phyloP scores from a whole-genome alignment of 2,113 vertebrate genomes.

The Xenus cinereus region DNA sequence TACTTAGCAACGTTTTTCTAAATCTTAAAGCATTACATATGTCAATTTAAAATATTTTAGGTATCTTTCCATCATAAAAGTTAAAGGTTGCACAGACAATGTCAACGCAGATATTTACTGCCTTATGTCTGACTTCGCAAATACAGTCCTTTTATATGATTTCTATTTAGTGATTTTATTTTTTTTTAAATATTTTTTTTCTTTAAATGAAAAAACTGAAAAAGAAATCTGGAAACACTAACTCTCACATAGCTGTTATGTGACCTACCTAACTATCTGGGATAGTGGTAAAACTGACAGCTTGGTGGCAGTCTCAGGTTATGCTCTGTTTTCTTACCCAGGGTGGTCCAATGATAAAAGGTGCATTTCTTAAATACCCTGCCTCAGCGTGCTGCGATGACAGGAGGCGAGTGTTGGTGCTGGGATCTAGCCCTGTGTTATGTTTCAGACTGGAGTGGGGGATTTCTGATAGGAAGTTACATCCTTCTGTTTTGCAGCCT shows the following conservation, averaged over 20 bases:
- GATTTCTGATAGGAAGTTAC: background rate
- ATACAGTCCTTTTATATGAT: background rate
- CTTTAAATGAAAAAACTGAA: background rate
- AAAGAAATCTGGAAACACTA: background rate
- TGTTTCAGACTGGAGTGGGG: background rate
- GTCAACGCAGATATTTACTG: background rate
- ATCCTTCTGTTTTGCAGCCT: background rate
- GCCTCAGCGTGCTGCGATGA: accelerated
- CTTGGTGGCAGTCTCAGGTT: background rate
- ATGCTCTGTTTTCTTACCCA: background rate
- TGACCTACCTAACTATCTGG: background rate
- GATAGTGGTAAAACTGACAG: background rate
- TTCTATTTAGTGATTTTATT: background rate
- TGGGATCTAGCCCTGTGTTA: background rate
- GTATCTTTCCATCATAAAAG: background rate
- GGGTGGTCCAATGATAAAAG: background rate
- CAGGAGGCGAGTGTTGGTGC: background rate
- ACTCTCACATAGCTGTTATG: background rate
- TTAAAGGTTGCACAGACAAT: background rate
- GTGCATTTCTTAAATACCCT: background rate
- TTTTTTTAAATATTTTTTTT: background rate
- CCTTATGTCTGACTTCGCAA: background rate
- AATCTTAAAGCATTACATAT: background rate
- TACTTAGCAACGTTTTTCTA: background rate
- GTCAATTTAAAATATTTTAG: background rate